Percentiles rank a stretch among this genome's conserved stretches.
These are phyloP conservation scores for Piezodorus guildinii DNA, from an alignment of 1,140 invertebrate genomes.

Conservation along the genomic window DNA sequence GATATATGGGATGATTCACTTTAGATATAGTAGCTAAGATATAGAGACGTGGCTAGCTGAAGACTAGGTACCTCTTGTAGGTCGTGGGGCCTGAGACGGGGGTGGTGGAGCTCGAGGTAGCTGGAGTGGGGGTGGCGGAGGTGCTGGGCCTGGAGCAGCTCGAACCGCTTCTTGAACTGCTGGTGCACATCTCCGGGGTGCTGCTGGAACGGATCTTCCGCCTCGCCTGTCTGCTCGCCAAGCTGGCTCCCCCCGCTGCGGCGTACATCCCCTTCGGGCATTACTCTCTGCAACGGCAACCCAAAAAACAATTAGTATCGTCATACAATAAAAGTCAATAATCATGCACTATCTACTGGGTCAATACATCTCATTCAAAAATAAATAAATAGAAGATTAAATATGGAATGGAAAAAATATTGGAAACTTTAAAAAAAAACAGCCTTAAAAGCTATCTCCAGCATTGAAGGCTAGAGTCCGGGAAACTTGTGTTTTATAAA, in stretches of 20 bases:
- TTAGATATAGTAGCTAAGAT: too few species aligned
- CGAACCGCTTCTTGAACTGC: conserved; percentile 30
- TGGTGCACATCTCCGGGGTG: conserved; percentile 29
- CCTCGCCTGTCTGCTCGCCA: conserved; percentile 54
- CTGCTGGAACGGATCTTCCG: conserved; percentile 30
- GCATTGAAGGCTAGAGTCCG: too few species aligned
- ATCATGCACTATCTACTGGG: not conserved
- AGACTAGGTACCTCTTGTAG: conserved; percentile 21
- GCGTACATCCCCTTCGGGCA: conserved; percentile 46
- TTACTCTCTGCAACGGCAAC: not conserved
- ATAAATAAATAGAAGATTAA: too few species aligned
- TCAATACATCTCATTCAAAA: too few species aligned
- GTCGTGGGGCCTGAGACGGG: conserved; percentile 17
- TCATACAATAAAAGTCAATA: not conserved
- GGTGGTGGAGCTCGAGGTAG: conserved; percentile 21
- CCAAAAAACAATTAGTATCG: not conserved
- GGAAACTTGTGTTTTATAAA: too few species aligned
- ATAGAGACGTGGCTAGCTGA: too few species aligned
- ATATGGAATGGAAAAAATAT: too few species aligned
- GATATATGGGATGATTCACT: too few species aligned
- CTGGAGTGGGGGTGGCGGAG: conserved; percentile 24
- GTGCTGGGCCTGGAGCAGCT: conserved; percentile 31
- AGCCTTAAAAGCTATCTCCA: too few species aligned
- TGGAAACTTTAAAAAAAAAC: too few species aligned
- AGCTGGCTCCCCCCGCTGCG: conserved; percentile 56